Percentiles rank a stretch among this genome's conserved stretches.
Evolutionary conservation across 2,113 vertebrate species (phyloP).

Genomic region (Solenodon paradoxus): DNA sequence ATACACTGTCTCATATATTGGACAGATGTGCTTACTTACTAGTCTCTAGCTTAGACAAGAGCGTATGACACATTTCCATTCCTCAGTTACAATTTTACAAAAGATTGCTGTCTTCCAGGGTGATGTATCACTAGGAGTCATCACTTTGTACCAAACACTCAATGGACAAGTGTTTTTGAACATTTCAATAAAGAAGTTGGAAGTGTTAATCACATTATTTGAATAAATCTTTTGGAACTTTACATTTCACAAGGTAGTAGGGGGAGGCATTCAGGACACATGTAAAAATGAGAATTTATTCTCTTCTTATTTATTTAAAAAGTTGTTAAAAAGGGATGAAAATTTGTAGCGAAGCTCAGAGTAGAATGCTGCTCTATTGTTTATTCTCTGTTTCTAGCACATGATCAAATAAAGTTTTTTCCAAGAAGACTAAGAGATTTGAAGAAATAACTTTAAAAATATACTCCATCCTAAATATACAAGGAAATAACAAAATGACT

Average conservation of each 20-base stretch:
- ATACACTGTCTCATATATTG: background rate
- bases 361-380: background rate
- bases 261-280: background rate
- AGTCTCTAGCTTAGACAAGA: background rate
- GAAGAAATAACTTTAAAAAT: background rate
- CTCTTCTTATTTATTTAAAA: background rate
- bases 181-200: background rate
- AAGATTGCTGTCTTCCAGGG: background rate
- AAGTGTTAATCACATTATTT: background rate
- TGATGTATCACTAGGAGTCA: background rate
- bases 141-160: background rate
- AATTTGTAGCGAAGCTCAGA: background rate
- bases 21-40: background rate
- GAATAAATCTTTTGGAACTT: background rate
- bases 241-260: background rate
- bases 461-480: background rate
- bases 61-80: background rate
- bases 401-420: background rate
- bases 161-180: rapidly evolving
- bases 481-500: background rate
- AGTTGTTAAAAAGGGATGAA: background rate
- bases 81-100: background rate
- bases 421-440: background rate
- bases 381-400: background rate
- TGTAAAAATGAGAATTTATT: background rate